Evolutionary conservation across 2,888 invertebrate species (phyloP), one percentile per base, ranked within the genome.

Genomic region (Drosophila robusta): DNA sequence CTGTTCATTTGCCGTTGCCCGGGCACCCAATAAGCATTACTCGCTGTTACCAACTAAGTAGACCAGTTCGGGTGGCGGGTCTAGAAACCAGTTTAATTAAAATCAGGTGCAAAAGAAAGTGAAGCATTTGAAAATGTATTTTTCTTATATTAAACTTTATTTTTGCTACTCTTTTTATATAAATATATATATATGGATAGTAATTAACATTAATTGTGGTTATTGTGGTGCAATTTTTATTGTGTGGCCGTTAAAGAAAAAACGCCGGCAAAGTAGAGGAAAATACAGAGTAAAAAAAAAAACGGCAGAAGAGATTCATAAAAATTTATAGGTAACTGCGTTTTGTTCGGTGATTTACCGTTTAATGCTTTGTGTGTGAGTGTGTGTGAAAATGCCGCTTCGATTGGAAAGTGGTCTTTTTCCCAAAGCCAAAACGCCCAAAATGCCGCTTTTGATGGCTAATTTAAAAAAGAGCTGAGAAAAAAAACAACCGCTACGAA

Each of bases 391-490:
- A 61, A 50, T 54, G 46, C 61, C 61, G 61, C 57, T 69, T 71
- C 64, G 70, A 84, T 89, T 89, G 75, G 89, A 86, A 86, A 89
- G 89, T 89, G 87, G 77, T 86, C 64, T 57, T 64, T 70, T 62
- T 67, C 67, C 58, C 60, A 57, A 54, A 60, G 56, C 55, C 58
- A 51, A 62, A 68, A 51, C 61, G 52, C 60, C 76, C 58, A 66
- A 60, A 44, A 46, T 44, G 54, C 34, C 34, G 42, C 54, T 14
- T 42, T 34, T 54, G 54, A 54, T 54, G 22, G 51, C 51, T 5
- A 39, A 34, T 24, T 34, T 32, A 29, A 34, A 26, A 24, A 34
- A 16, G 7, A 34, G 9, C 14, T 38, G 34, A n/a, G 11, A 57
- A 8, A 32, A 45, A 55, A 47, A 41, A 12, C 4, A 24, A 34